phyloP scores from a whole-genome alignment of 2,113 vertebrate genomes.

The Corythaeola cristata region DNA sequence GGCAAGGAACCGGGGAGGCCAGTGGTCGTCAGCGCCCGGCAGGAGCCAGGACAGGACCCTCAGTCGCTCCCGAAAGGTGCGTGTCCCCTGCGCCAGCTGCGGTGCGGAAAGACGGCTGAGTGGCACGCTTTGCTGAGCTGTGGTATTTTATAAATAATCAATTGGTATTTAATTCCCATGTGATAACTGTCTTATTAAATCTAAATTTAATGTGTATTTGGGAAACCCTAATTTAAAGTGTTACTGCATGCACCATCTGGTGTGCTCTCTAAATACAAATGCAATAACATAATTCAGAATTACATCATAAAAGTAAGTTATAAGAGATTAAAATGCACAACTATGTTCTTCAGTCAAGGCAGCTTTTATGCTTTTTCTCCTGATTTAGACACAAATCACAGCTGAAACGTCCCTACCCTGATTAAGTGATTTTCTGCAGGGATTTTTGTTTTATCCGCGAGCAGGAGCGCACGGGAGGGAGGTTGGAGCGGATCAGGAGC shows the following conservation, averaged over 20 bases:
- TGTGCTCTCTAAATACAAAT: constrained; percentile 55
- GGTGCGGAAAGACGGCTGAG: rapidly evolving
- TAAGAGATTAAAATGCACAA: constrained; percentile 39
- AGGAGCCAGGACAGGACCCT: neutral
- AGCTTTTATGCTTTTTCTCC: constrained; percentile 55
- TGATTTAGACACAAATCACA: constrained; percentile 51
- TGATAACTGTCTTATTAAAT: constrained; percentile 74
- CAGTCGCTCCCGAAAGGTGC: neutral
- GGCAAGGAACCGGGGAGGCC: neutral
- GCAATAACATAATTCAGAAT: constrained; percentile 59
- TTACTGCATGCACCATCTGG: constrained; percentile 67
- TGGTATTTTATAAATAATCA: constrained; percentile 34
- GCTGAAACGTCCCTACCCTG: neutral
- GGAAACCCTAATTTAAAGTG: constrained; percentile 70
- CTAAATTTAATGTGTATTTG: constrained; percentile 70
- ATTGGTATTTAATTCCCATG: constrained; percentile 65
- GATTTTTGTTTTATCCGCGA: neutral
- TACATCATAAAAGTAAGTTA: constrained; percentile 56
- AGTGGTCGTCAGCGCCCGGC: rapidly evolving
- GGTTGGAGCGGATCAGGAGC: neutral
- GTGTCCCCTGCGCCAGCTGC: neutral
- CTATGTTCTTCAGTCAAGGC: constrained; percentile 41
- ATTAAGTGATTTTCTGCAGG: neutral
- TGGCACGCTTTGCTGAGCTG: neutral
- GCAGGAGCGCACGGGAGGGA: neutral